Percentiles rank a stretch among this genome's conserved stretches.
These are phyloP conservation scores for Drosophila rufa DNA, from an alignment of 1,140 invertebrate species.

Conservation along the genomic window DNA sequence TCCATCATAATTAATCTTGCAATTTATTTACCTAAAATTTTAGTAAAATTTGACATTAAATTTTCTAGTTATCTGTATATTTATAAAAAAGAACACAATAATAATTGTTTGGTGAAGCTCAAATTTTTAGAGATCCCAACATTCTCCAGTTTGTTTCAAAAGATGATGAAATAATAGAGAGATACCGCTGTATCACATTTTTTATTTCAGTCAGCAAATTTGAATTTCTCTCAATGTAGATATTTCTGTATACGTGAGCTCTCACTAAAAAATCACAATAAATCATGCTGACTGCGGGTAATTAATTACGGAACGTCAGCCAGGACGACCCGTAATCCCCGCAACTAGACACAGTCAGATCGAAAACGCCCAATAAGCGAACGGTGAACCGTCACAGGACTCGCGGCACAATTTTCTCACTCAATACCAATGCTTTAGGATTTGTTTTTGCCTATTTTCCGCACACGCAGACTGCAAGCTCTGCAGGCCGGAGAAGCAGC, in stretches of 20 bases:
- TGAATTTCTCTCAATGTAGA: conserved; percentile 26
- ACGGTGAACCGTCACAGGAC: conserved; percentile 29
- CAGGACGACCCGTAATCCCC: conserved; percentile 20
- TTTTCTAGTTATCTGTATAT: too few species aligned
- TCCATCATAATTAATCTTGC: too few species aligned
- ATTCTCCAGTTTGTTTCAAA: neutral
- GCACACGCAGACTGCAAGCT: conserved; percentile 54
- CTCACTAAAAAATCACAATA: conserved; percentile 37
- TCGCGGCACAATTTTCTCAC: conserved; percentile 31
- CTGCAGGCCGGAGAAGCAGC: conserved; percentile 35
- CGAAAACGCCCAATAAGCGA: conserved; percentile 52
- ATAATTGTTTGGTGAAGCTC: too few species aligned
- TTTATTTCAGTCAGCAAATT: too few species aligned
- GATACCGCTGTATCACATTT: neutral
- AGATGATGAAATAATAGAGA: neutral
- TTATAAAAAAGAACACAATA: neutral
- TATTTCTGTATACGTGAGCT: conserved; percentile 36
- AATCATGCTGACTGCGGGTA: conserved; percentile 29
- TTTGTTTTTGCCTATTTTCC: conserved; percentile 29
- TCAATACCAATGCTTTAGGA: conserved; percentile 18
- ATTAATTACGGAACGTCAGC: conserved; percentile 38
- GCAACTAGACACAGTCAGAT: conserved; percentile 5
- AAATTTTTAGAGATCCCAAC: neutral
- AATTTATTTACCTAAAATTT: neutral
- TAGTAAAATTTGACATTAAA: neutral